These are phyloP conservation scores for Volucella bombylans DNA, from an alignment of 2,888 invertebrate genomes.

Conservation along the genomic window DNA sequence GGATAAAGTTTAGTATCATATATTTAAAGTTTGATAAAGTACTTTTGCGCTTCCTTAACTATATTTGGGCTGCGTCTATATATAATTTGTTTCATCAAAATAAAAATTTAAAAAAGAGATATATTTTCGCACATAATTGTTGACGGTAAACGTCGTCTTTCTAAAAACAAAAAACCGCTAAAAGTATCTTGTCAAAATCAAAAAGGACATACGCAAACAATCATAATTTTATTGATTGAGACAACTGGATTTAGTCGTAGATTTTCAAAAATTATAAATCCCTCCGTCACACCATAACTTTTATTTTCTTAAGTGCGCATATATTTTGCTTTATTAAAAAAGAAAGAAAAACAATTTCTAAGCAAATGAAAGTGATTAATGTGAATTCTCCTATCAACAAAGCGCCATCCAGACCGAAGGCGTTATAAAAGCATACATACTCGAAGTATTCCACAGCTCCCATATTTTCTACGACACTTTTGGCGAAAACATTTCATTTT, in stretches of 20 bases:
- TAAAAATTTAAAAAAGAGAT: too few relatives aligned
- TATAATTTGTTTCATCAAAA: too few relatives aligned
- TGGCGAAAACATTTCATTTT: slow-evolving; percentile 4
- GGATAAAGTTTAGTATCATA: too few relatives aligned
- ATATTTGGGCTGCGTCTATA: too few relatives aligned
- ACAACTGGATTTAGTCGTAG: neutral
- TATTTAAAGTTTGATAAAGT: too few relatives aligned
- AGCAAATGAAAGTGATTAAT: slow-evolving; percentile 44
- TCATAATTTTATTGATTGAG: slow-evolving; percentile 9
- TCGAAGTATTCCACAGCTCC: slow-evolving; percentile 4
- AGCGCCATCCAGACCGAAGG: slow-evolving; percentile 27
- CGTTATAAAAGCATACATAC: slow-evolving; percentile 5
- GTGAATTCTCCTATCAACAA: slow-evolving; percentile 1
- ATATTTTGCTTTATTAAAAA: slow-evolving; percentile 4
- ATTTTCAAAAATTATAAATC: slow-evolving; percentile 10
- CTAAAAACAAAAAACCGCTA: neutral
- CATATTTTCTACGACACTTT: slow-evolving; percentile 1
- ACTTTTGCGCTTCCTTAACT: too few relatives aligned
- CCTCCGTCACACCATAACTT: slow-evolving; percentile 13
- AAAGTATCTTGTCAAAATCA: too few relatives aligned
- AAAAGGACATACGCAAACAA: neutral
- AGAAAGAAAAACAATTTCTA: slow-evolving; percentile 14
- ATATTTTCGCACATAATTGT: too few relatives aligned
- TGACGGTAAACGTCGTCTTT: neutral
- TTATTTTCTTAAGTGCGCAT: slow-evolving; percentile 46